Evolutionary conservation across 2,888 invertebrate species (phyloP), one percentile per base, ranked within the genome.

Genomic region (Notodonta dromedarius): DNA sequence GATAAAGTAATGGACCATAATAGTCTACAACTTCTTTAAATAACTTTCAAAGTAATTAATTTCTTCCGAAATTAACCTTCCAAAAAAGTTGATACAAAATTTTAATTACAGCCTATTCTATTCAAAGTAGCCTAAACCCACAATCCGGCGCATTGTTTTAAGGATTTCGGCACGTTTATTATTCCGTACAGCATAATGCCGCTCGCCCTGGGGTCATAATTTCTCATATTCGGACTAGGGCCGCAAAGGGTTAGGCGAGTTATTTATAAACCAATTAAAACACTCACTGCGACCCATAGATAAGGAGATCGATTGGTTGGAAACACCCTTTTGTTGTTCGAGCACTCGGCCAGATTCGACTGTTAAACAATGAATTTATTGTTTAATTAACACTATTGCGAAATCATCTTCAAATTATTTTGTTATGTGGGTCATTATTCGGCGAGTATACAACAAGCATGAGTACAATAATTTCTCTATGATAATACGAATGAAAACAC

Each of bases 221-320:
- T 87, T 82, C 82, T 84, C 82, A 79, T 77, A 75, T 76, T 76
- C 73, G 78, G 75, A 74, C 77, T 73, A 74, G 79, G 77, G 75
- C 70, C 67, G 74, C 52, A 73, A 84, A 86, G 88, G 90, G 90
- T 88, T 83, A 82, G 80, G 81, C 78, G 74, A 86, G 89, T 91
- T 92, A 91, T 93, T 93, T 91, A 92, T 91, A 91, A 89, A 91
- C 87, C 91, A 90, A 91, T 93, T 93, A 90, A 90, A 91, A 89
- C 85, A 79, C 79, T 80, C 85, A 82, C 88, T 87, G 91, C 78
- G 74, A 82, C 78, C 78, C 71, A 81, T 69, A 83, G 89, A 90
- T 90, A 91, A 90, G 85, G 82, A 77, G 82, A 69, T 75, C 81
- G 81, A 80, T 84, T 73, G 80, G 76, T 77, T 70, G 77, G 75